phyloP scores from a whole-genome alignment of 2,888 invertebrate species.

The Pyrrhosoma nymphula region DNA sequence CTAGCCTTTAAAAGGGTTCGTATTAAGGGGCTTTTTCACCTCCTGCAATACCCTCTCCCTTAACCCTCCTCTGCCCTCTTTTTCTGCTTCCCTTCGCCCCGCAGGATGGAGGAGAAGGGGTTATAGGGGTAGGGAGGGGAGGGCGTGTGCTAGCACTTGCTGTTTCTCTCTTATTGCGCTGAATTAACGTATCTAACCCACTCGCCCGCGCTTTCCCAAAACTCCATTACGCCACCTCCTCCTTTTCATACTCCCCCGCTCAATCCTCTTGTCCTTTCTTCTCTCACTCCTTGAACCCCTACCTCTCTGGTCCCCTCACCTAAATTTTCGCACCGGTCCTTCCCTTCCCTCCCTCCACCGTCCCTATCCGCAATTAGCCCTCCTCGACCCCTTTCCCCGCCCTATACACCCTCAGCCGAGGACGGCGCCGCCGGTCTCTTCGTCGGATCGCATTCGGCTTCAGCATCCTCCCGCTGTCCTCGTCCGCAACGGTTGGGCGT shows the following conservation, averaged over 20 bases:
- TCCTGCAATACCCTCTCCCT: not conserved
- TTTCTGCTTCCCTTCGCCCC: no score
- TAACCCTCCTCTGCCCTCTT: not conserved
- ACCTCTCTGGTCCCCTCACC: not conserved
- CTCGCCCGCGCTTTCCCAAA: not conserved
- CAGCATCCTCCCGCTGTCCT: no score
- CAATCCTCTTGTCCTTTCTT: not conserved
- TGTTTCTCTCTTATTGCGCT: constrained; percentile 13
- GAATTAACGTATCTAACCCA: constrained; percentile 40
- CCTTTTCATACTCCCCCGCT: no score
- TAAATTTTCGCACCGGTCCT: not conserved
- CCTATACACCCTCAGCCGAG: not conserved
- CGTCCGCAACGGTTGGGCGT: no score
- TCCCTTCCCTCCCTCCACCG: not conserved
- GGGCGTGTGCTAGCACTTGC: not conserved
- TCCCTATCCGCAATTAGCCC: not conserved
- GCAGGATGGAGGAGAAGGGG: not conserved
- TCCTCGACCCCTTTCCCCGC: no score
- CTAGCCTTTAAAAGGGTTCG: constrained; percentile 5
- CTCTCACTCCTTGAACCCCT: not conserved
- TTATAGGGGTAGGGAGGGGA: not conserved
- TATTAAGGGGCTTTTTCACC: constrained; percentile 38
- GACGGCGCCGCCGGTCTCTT: no score
- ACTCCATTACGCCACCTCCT: constrained; percentile 4
- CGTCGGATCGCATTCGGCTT: no score